Conservation (phyloP, 2,888 invertebrate genomes). For the Dolichopus griseipennis region DNA sequence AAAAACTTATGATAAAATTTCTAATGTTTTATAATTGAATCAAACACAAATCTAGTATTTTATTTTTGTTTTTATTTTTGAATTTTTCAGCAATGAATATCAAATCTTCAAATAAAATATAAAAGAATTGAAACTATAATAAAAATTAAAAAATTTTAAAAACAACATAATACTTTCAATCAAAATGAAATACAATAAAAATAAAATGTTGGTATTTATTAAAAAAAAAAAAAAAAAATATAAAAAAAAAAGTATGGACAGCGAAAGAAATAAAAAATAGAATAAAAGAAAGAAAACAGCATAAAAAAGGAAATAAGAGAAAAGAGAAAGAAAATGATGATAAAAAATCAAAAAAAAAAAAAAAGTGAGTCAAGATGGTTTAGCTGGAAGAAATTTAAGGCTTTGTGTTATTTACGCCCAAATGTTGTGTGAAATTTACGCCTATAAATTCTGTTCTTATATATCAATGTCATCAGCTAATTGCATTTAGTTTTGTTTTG, state of each 20-base stretch:
- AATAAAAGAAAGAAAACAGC: neutral
- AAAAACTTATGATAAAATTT: too few species aligned
- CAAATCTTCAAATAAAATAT: neutral
- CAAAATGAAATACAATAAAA: neutral
- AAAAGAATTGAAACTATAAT: neutral
- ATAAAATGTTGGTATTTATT: too few species aligned
- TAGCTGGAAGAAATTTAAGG: conserved; percentile 5
- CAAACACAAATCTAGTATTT: too few species aligned
- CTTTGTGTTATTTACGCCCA: conserved; percentile 7
- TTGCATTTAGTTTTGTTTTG: conserved; percentile 12
- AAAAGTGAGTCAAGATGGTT: conserved; percentile 2
- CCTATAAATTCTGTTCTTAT: conserved; percentile 16
- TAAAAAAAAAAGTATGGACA: too few species aligned
- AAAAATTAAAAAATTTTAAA: neutral
- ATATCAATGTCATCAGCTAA: conserved; percentile 18
- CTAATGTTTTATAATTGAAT: too few species aligned
- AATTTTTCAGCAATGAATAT: neutral
- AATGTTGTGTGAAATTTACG: conserved; percentile 12
- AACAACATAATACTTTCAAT: neutral
- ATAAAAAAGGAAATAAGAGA: neutral
- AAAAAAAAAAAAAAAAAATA: too few species aligned
- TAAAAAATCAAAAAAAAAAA: neutral
- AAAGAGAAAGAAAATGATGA: neutral
- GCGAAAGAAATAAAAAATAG: too few species aligned
- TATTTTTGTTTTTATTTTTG: neutral